Percentiles rank a stretch among this genome's conserved stretches.
Evolutionary conservation across 2,797 vertebrate species (phyloP).

Genomic region (Pangasius sanitwongsei): DNA sequence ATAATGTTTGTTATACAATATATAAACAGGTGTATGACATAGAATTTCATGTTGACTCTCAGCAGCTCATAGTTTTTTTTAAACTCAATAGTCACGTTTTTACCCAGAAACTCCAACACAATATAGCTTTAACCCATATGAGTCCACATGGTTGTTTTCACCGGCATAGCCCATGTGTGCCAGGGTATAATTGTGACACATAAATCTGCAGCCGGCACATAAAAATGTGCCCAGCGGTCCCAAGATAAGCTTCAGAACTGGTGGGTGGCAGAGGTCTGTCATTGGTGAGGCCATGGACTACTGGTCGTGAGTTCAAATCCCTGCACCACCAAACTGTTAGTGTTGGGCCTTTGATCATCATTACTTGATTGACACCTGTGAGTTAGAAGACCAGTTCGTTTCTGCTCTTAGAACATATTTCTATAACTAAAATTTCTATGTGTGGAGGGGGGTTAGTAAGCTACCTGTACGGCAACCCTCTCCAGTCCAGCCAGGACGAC

Average conservation of each 20-base stretch:
- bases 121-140: background rate
- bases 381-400: background rate
- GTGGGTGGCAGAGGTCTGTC: too few species aligned
- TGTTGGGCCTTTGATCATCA: background rate
- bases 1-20: background rate
- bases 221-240: too few species aligned
- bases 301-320: background rate
- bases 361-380: background rate
- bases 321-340: too few species aligned
- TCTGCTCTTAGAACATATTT: background rate
- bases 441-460: background rate
- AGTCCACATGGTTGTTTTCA: background rate
- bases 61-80: background rate
- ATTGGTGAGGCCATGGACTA: background rate
- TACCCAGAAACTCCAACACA: background rate
- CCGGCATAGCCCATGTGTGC: background rate
- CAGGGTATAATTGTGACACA: too few species aligned
- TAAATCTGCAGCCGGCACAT: too few species aligned
- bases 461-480: conserved; percentile 80
- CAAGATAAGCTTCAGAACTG: background rate
- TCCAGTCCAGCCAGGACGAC: conserved; percentile 75
- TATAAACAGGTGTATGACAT: background rate
- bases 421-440: background rate
- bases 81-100: background rate
- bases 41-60: background rate